These are phyloP conservation scores for Isichthys henryi DNA, from an alignment of 2,113 vertebrate genomes.

Conservation along the genomic window DNA sequence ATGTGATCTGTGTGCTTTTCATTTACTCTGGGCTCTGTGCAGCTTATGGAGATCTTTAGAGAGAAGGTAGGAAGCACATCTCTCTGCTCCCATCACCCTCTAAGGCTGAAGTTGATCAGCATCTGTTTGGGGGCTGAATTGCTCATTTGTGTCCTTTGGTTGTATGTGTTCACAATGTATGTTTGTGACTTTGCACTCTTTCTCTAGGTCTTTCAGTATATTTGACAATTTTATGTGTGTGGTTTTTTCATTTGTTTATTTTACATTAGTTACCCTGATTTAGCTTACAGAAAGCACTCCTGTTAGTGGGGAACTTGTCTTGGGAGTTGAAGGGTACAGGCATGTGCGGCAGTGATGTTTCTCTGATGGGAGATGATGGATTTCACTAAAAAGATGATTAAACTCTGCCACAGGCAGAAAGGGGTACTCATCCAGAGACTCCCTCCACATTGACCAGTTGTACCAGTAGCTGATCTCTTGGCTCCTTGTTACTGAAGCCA, in stretches of 20 bases:
- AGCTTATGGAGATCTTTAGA: slow-evolving; percentile 70
- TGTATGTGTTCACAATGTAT: neutral
- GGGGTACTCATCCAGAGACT: neutral
- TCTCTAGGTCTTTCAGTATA: neutral
- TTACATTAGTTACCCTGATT: neutral
- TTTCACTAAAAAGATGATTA: neutral
- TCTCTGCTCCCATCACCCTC: slow-evolving; percentile 29
- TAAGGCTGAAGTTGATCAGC: neutral
- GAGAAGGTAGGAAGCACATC: slow-evolving; percentile 62
- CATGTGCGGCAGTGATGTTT: neutral
- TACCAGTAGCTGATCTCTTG: neutral
- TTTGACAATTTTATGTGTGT: neutral
- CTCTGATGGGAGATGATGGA: neutral
- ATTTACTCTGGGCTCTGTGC: slow-evolving; percentile 61
- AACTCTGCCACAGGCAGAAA: neutral
- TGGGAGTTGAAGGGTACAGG: neutral
- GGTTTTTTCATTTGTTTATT: neutral
- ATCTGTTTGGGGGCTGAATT: neutral
- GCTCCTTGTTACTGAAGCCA: neutral
- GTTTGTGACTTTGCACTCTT: neutral
- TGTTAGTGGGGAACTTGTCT: neutral
- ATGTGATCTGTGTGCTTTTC: slow-evolving; percentile 56
- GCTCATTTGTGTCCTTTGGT: neutral
- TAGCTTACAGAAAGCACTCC: neutral
- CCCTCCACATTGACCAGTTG: neutral